These are phyloP conservation scores for Glossosoma conforme DNA, from an alignment of 1,140 invertebrate genomes.

Conservation along the genomic window DNA sequence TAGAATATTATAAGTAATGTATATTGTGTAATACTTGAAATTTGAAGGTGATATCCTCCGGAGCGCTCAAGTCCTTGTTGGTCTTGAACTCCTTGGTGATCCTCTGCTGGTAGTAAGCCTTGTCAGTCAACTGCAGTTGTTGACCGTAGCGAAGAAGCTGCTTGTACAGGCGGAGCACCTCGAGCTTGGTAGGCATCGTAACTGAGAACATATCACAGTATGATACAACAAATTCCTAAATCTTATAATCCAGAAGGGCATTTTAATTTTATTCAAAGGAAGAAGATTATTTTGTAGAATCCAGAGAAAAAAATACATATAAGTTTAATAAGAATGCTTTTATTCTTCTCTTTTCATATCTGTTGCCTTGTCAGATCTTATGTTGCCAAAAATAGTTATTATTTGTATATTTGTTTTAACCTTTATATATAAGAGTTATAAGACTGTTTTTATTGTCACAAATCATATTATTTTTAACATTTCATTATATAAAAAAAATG, in stretches of 20 bases:
- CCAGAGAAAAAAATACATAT: too few relatives aligned
- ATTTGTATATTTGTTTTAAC: too few relatives aligned
- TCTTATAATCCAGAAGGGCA: background rate
- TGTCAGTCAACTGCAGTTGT: constrained; percentile 52
- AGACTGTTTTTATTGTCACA: too few relatives aligned
- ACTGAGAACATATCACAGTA: too few relatives aligned
- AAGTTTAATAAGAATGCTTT: too few relatives aligned
- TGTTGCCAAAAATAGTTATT: too few relatives aligned
- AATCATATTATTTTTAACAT: too few relatives aligned
- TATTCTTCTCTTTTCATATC: too few relatives aligned
- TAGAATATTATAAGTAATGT: background rate
- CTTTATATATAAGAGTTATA: too few relatives aligned
- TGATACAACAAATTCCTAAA: constrained; percentile 3
- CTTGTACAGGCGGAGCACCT: constrained; percentile 51
- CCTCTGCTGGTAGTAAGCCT: constrained; percentile 48
- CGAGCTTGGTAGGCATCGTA: constrained; percentile 22
- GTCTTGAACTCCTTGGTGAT: constrained; percentile 55
- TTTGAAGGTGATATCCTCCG: constrained; percentile 53
- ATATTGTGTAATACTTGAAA: constrained; percentile 50
- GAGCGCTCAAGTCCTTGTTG: constrained; percentile 49
- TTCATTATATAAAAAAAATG: too few relatives aligned
- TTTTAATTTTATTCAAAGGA: too few relatives aligned
- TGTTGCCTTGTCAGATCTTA: too few relatives aligned
- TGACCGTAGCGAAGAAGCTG: constrained; percentile 52
- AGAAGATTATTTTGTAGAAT: background rate